These are phyloP conservation scores for Amblyornis subalaris DNA, from an alignment of 2,113 vertebrate genomes.

Conservation along the genomic window DNA sequence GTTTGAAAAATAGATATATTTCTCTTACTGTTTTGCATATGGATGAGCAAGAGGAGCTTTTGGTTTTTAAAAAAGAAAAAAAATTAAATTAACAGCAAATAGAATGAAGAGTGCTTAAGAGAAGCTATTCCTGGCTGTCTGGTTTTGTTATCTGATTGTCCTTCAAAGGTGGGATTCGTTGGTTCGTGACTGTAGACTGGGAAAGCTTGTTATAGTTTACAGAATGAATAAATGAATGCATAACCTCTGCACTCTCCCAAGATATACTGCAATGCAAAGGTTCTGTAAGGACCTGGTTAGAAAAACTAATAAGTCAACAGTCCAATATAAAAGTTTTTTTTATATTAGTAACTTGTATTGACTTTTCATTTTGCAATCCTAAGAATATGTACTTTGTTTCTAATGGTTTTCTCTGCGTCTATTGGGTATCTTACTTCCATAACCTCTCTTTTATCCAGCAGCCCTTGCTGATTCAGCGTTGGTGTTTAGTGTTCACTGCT, in stretches of 20 bases:
- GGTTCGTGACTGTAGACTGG: neutral
- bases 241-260: neutral
- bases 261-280: neutral
- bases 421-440: conserved; percentile 5
- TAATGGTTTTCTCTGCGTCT: conserved; percentile 31
- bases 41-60: neutral
- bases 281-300: neutral
- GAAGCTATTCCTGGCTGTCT: conserved; percentile 25
- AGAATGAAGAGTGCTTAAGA: neutral
- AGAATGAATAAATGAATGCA: conserved; percentile 5
- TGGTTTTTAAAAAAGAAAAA: neutral
- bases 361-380: conserved; percentile 28
- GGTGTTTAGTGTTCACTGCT: conserved; percentile 41
- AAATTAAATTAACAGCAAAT: neutral
- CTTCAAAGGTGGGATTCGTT: neutral
- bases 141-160: conserved; percentile 42
- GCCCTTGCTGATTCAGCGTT: conserved; percentile 57
- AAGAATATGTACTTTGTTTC: conserved; percentile 24
- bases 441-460: conserved; percentile 51
- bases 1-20: neutral
- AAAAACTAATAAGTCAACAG: neutral
- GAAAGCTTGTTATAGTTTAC: neutral
- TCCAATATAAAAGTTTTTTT: conserved; percentile 8
- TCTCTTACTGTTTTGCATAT: neutral
- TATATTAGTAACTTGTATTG: neutral